Base-by-base conservation (phyloP, 2,888 invertebrate genomes). In the Erebia epiphron region DNA sequence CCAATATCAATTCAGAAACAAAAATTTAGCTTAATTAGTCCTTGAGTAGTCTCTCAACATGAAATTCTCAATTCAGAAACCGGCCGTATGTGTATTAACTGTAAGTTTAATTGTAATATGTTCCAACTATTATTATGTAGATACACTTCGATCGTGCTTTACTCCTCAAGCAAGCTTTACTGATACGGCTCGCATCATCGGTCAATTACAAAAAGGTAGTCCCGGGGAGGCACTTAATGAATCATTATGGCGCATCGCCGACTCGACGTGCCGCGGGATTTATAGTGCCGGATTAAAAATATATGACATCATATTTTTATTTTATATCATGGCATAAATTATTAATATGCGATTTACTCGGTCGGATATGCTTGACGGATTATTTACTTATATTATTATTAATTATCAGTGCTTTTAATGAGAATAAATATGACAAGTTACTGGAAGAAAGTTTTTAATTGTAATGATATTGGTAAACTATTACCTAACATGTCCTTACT, bases 121-220 rank as follows among this genome's bases (percentile, higher is more conserved):
- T n/a, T 43, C 8, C 2, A 3, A 43, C 16, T 54, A 54, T 26
- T 26, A 21, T 0, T 21, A 21, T 18, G 54, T 21, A 18, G 18
- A 11, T n/a, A 66, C 52, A 18, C 52, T 68, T 62, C 72, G 75
- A 79, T 81, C 69, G 73, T 77, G 73, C 70, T 78, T 82, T 82
- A 72, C 54, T 74, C 76, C 69, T 67, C 72, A 81, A 83, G 80
- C 87, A 88, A 89, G 90, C 87, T 87, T 89, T 89, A 88, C 86
- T 87, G 89, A 90, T 90, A 89, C 83, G 81, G 83, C 90, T 83
- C 90, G 89, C 89, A 91, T 91, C 92, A 92, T 90, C 92, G 91
- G 90, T 91, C 91, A 91, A 91, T 91, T 92, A 92, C 92, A 92
- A 92, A 91, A 91, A 92, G 90, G 90, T 90, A 91, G 92, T 92